Percentiles rank a stretch among this genome's conserved stretches.
Evolutionary conservation across 2,888 invertebrate species (phyloP).

Genomic region (Agonum fuliginosum): DNA sequence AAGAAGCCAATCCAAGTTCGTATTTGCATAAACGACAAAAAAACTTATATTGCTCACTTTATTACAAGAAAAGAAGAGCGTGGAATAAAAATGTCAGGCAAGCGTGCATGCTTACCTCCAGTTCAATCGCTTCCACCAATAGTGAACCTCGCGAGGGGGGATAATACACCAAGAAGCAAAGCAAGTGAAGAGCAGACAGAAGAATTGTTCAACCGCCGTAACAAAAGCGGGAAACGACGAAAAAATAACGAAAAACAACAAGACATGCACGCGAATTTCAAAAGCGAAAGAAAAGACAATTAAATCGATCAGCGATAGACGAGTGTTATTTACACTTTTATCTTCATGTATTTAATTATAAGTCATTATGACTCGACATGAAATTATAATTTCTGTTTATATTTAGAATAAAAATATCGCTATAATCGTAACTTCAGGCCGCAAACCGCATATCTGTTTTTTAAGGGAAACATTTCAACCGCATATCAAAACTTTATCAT

Average conservation of each 20-base stretch:
- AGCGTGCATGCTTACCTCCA: conserved; percentile 45
- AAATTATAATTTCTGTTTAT: background rate
- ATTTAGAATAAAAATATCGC: background rate
- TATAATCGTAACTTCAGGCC: no score
- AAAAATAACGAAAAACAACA: conserved; percentile 13
- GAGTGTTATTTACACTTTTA: background rate
- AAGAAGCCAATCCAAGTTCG: conserved; percentile 30
- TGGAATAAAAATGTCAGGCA: conserved; percentile 37
- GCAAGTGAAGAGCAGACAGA: conserved; percentile 1
- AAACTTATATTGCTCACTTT: conserved; percentile 48
- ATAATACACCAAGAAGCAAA: conserved; percentile 7
- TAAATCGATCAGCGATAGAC: conserved; percentile 31
- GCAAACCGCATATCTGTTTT: conserved; percentile 17
- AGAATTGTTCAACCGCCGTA: conserved; percentile 12
- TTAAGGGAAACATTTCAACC: background rate
- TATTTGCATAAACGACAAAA: conserved; percentile 37
- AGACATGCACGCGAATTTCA: conserved; percentile 35
- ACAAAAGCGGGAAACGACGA: conserved; percentile 39
- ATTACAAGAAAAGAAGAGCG: conserved; percentile 38
- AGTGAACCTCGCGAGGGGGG: background rate
- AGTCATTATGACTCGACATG: background rate
- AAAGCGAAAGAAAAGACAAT: conserved; percentile 38
- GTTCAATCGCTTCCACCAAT: conserved; percentile 21
- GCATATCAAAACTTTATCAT: conserved; percentile 32
- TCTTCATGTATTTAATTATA: background rate